Conservation (phyloP, 2,113 vertebrate species). For the Colius striatus region DNA sequence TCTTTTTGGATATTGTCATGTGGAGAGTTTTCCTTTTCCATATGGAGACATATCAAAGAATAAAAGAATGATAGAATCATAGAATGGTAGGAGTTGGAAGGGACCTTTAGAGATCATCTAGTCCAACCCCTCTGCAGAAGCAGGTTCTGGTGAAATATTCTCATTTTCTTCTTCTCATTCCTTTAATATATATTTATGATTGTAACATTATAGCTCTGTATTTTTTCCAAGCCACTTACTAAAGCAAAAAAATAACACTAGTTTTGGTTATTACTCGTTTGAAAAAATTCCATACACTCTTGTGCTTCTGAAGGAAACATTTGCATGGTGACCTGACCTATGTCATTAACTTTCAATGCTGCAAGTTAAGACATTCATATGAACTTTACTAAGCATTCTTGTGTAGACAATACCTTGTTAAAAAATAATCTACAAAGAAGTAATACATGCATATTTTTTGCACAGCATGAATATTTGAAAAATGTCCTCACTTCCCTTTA, state of each 20-base stretch:
- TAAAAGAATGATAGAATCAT: too few species aligned
- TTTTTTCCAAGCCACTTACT: not conserved
- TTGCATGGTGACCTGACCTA: not conserved
- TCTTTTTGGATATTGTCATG: not conserved
- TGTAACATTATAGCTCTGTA: not conserved
- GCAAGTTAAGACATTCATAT: not conserved
- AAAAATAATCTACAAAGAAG: not conserved
- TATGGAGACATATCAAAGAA: not conserved
- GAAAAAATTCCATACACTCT: too few species aligned
- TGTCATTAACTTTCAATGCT: not conserved
- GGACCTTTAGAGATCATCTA: too few species aligned
- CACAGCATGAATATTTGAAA: slow-evolving; percentile 20
- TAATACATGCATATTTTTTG: not conserved
- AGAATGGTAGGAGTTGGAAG: too few species aligned
- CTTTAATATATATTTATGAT: not conserved
- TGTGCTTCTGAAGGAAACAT: not conserved
- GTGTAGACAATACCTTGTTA: not conserved
- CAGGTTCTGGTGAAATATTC: not conserved
- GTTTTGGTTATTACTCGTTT: not conserved
- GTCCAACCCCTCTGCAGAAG: too few species aligned
- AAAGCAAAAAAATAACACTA: not conserved
- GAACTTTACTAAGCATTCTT: not conserved
- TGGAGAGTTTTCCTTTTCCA: not conserved
- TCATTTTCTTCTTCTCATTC: not conserved
- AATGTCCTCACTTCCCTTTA: not conserved